Evolutionary conservation across 1,140 invertebrate species (phyloP).

Genomic region (Zeugodacus cucurbitae): DNA sequence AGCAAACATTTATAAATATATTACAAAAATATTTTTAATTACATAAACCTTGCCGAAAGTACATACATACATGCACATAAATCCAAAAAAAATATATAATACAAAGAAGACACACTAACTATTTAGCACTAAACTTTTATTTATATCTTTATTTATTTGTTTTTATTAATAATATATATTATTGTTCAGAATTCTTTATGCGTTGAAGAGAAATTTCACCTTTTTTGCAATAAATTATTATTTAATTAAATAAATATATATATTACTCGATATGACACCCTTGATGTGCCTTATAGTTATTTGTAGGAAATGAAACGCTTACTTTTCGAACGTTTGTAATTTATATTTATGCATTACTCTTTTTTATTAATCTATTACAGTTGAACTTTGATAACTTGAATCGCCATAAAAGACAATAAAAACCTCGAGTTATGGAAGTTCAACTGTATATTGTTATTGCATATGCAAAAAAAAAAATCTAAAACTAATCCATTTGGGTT

Average conservation of each 20-base stretch:
- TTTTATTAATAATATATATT: constrained; percentile 26
- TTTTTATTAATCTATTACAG: neutral
- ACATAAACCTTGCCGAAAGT: neutral
- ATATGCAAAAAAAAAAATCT: too few species aligned
- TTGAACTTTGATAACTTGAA: too few species aligned
- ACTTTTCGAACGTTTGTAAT: neutral
- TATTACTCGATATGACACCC: neutral
- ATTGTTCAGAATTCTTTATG: constrained; percentile 39
- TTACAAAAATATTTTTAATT: neutral
- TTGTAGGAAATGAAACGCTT: neutral
- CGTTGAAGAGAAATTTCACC: constrained; percentile 59
- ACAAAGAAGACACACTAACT: neutral
- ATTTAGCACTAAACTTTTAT: neutral
- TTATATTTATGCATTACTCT: neutral
- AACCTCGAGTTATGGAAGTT: too few species aligned
- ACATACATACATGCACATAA: neutral
- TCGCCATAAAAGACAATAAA: too few species aligned
- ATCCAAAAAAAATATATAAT: neutral
- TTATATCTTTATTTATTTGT: neutral
- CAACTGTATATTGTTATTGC: too few species aligned
- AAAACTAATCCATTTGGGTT: neutral
- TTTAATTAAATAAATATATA: neutral
- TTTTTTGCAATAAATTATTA: constrained; percentile 45
- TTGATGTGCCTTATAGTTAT: neutral
- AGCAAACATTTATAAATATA: neutral